Evolutionary conservation across 2,797 vertebrate species (phyloP).

Genomic region (Silurus lanzhouensis): DNA sequence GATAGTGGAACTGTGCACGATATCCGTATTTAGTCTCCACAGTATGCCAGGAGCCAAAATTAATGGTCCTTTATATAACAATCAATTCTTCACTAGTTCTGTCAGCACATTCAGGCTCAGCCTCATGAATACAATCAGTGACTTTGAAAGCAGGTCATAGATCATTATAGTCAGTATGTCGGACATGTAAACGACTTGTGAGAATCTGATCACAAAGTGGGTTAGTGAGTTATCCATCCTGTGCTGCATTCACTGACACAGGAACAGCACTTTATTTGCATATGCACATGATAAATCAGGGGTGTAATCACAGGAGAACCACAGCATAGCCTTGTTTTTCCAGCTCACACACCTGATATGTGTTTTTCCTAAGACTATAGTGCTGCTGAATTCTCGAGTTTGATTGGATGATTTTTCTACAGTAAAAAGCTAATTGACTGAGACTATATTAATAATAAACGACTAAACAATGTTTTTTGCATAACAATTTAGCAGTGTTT

Average conservation of each 20-base stretch:
- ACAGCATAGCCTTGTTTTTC: background rate
- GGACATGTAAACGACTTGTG: slow-evolving; percentile 47
- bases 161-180: slow-evolving; percentile 58
- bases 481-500: background rate
- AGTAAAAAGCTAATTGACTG: background rate
- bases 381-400: background rate
- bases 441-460: background rate
- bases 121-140: slow-evolving; percentile 50
- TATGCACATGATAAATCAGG: slow-evolving; percentile 1
- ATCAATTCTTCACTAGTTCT: slow-evolving; percentile 65
- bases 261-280: slow-evolving; percentile 17
- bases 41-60: slow-evolving; percentile 44
- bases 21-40: background rate
- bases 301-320: background rate
- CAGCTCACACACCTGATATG: background rate
- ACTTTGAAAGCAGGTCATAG: slow-evolving; percentile 58
- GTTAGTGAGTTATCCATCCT: background rate
- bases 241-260: background rate
- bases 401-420: background rate
- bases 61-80: slow-evolving; percentile 64
- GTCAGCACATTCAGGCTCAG: slow-evolving; percentile 59
- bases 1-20: background rate
- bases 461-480: background rate
- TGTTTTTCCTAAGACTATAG: background rate
- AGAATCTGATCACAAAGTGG: slow-evolving; percentile 33